Percentiles rank a stretch among this genome's conserved stretches.
These are phyloP conservation scores for Vidua macroura DNA, from an alignment of 2,113 vertebrate genomes.

Conservation along the genomic window DNA sequence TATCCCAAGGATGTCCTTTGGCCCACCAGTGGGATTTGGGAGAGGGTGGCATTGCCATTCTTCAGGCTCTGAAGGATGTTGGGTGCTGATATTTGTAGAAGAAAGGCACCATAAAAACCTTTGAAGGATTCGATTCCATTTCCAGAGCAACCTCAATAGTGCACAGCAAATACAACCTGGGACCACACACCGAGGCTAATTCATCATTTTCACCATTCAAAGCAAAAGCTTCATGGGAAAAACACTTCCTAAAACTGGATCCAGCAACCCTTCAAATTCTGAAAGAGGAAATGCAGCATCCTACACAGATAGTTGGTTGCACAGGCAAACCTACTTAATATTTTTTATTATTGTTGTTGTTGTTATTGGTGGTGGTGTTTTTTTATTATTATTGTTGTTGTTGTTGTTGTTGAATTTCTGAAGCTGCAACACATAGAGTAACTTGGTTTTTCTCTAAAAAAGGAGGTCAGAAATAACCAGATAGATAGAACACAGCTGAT, in stretches of 20 bases:
- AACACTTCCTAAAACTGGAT: neutral
- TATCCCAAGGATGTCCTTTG: neutral
- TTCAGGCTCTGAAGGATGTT: neutral
- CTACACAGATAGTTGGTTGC: neutral
- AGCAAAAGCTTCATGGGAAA: neutral
- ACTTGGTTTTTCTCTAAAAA: neutral
- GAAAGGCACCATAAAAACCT: neutral
- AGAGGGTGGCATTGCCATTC: neutral
- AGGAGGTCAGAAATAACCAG: neutral
- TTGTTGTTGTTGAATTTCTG: neutral
- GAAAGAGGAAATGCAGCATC: neutral
- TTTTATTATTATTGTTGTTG: neutral
- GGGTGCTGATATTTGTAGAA: neutral
- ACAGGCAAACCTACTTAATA: neutral
- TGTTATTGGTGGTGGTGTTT: no score
- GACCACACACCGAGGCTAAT: neutral
- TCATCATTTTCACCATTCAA: neutral
- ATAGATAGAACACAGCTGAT: neutral
- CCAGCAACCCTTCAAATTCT: neutral
- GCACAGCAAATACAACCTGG: neutral
- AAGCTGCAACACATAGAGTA: neutral
- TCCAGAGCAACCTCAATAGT: neutral
- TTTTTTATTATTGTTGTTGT: neutral
- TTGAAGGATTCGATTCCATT: neutral
- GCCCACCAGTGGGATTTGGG: neutral